Percentiles rank a stretch among this genome's conserved stretches.
phyloP scores from a whole-genome alignment of 2,888 invertebrate genomes.

The Chrysolina oricalcia region DNA sequence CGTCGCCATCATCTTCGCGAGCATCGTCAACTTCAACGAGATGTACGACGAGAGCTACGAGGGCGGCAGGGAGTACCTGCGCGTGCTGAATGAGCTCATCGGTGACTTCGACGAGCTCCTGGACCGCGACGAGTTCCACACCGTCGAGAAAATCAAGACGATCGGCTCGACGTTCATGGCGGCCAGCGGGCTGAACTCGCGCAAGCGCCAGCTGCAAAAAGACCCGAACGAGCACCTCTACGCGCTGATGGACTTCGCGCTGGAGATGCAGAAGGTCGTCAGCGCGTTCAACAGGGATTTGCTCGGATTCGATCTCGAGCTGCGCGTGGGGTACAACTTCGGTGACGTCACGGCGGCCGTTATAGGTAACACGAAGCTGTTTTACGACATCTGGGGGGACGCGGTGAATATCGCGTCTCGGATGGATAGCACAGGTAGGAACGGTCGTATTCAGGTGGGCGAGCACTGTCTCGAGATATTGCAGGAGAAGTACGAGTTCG shows the following conservation, averaged over 20 bases:
- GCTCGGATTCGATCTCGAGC: conserved; percentile 89
- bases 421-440: conserved; percentile 97
- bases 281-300: conserved; percentile 92
- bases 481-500: conserved; percentile 86
- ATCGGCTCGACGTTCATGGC: conserved; percentile 99
- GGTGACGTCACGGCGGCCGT: conserved; percentile 98
- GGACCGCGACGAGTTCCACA: conserved; percentile 85
- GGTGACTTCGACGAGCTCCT: conserved; percentile 96
- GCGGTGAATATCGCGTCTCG: conserved; percentile 97
- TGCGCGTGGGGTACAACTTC: conserved; percentile 92
- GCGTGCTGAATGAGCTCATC: conserved; percentile 96
- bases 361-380: conserved; percentile 95
- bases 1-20: conserved; percentile 95
- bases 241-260: conserved; percentile 93
- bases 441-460: conserved; percentile 88
- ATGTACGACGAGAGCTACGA: conserved; percentile 98
- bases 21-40: conserved; percentile 97
- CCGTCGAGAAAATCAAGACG: conserved; percentile 98
- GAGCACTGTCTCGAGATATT: conserved; percentile 84
- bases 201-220: conserved; percentile 79
- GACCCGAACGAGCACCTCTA: conserved; percentile 86
- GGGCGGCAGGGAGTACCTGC: conserved; percentile 94
- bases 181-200: conserved; percentile 93
- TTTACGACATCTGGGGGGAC: conserved; percentile 99
- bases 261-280: conserved; percentile 92